Percentiles rank a stretch among this genome's conserved stretches.
Conservation (phyloP, 2,113 vertebrate species). For the Dipodomys spectabilis region DNA sequence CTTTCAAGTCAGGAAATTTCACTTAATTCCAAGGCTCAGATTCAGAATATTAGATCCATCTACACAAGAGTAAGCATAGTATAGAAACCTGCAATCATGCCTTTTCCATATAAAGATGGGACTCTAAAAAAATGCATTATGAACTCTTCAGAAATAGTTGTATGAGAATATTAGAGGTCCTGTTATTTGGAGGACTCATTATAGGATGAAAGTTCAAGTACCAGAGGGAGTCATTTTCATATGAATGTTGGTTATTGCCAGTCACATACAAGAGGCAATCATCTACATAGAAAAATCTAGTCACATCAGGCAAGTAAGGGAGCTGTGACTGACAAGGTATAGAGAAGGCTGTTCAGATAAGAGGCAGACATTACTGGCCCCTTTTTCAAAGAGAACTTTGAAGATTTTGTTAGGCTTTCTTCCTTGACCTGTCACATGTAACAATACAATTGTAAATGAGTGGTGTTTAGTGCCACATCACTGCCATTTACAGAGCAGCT, state of each 20-base stretch:
- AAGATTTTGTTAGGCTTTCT: slow-evolving; percentile 78
- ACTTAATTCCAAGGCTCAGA: slow-evolving; percentile 41
- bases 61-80: neutral
- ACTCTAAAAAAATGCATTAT: neutral
- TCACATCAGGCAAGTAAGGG: neutral
- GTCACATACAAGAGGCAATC: slow-evolving; percentile 34
- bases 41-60: slow-evolving; percentile 9
- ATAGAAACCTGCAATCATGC: slow-evolving; percentile 46
- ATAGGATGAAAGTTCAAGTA: slow-evolving; percentile 59
- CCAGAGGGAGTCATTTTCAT: slow-evolving; percentile 71
- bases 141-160: slow-evolving; percentile 49
- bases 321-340: slow-evolving; percentile 65
- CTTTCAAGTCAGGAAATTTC: slow-evolving; percentile 54
- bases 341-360: slow-evolving; percentile 65
- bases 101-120: slow-evolving; percentile 15
- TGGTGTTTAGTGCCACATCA: neutral
- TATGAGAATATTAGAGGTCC: slow-evolving; percentile 51
- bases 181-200: slow-evolving; percentile 41
- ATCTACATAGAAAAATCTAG: neutral
- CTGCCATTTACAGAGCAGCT: slow-evolving; percentile 53
- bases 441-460: slow-evolving; percentile 74
- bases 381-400: slow-evolving; percentile 73
- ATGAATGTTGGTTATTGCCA: slow-evolving; percentile 69
- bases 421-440: slow-evolving; percentile 59
- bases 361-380: slow-evolving; percentile 56